These are phyloP conservation scores for Mycetomoellerius zeteki DNA, from an alignment of 1,140 invertebrate species.

Conservation along the genomic window DNA sequence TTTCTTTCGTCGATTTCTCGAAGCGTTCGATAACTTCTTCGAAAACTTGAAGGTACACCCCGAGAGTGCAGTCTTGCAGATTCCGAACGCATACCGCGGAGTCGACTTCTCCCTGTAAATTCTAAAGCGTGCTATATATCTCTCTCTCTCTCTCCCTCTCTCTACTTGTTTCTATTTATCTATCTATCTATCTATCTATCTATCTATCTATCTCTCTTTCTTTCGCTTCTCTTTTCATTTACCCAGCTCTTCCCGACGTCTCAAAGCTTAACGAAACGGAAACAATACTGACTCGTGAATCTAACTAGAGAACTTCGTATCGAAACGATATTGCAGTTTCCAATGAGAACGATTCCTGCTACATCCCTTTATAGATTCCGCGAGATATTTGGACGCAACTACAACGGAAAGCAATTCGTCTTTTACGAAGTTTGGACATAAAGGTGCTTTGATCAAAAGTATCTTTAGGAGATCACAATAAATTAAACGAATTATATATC, in stretches of 20 bases:
- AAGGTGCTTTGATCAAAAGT: not conserved
- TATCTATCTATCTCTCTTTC: not conserved
- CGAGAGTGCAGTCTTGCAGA: slow-evolving; percentile 34
- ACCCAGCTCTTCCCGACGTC: not conserved
- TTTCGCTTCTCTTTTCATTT: slow-evolving; percentile 19
- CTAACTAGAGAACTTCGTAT: slow-evolving; percentile 61
- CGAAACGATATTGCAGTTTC: slow-evolving; percentile 54
- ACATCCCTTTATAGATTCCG: slow-evolving; percentile 44
- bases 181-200: not conserved
- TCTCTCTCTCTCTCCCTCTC: not conserved
- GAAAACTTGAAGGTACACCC: slow-evolving; percentile 55
- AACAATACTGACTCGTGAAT: slow-evolving; percentile 58
- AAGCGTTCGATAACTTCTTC: slow-evolving; percentile 58
- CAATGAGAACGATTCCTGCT: slow-evolving; percentile 34
- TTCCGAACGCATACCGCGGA: slow-evolving; percentile 30
- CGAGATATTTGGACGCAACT: slow-evolving; percentile 13
- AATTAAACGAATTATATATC: not conserved
- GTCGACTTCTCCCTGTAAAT: slow-evolving; percentile 11
- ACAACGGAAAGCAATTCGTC: not conserved
- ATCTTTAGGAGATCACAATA: not conserved
- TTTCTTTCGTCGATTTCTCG: slow-evolving; percentile 50
- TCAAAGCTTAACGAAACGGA: slow-evolving; percentile 63
- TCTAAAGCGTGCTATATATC: slow-evolving; percentile 8
- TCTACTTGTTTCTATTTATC: not conserved
- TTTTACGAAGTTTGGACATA: not conserved